phyloP scores from a whole-genome alignment of 2,888 invertebrate genomes.

The Zeuzera pyrina region DNA sequence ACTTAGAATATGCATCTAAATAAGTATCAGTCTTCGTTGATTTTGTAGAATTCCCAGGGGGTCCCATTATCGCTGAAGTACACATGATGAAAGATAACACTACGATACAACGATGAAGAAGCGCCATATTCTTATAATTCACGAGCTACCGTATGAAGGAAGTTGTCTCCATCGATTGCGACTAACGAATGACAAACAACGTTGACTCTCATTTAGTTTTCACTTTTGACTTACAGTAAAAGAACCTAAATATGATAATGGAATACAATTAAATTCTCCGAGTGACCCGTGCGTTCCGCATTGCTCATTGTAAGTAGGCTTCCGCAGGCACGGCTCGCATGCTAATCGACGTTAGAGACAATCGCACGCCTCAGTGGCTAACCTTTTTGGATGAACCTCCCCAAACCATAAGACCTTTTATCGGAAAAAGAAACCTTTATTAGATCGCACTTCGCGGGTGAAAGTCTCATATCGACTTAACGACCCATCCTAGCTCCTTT shows the following conservation, averaged over 20 bases:
- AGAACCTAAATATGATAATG: constrained; percentile 73
- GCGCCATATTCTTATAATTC: constrained; percentile 39
- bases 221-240: constrained; percentile 72
- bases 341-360: constrained; percentile 43
- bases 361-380: constrained; percentile 25
- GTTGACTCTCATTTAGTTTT: constrained; percentile 60
- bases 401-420: constrained; percentile 49
- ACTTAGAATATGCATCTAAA: constrained; percentile 76
- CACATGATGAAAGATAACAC: constrained; percentile 38
- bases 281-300: constrained; percentile 66
- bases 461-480: constrained; percentile 53
- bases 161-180: constrained; percentile 65
- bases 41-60: constrained; percentile 44
- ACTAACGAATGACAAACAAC: constrained; percentile 60
- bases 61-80: constrained; percentile 53
- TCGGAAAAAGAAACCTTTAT: constrained; percentile 51
- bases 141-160: constrained; percentile 40
- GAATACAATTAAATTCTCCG: constrained; percentile 71
- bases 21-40: constrained; percentile 71
- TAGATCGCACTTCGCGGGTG: constrained; percentile 45
- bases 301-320: constrained; percentile 68
- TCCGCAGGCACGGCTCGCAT: constrained; percentile 43
- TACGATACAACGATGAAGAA: constrained; percentile 30
- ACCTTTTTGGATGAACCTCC: constrained; percentile 49
- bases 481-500: too few relatives aligned